These are phyloP conservation scores for Athalia rosae DNA, from an alignment of 2,888 invertebrate species.

Conservation along the genomic window DNA sequence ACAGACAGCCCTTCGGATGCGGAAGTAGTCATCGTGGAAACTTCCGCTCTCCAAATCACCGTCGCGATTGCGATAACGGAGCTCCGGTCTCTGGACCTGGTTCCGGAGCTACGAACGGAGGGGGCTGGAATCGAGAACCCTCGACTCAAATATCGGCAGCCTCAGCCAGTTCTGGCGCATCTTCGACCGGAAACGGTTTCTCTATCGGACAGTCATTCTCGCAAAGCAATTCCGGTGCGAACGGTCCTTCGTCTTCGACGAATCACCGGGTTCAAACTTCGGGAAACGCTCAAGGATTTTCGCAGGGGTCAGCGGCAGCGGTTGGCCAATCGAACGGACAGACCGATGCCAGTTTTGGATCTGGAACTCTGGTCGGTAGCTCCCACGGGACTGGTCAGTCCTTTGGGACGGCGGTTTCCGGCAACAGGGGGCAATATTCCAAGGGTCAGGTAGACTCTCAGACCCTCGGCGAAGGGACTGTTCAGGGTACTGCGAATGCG, in stretches of 20 bases:
- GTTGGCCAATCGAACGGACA: conserved; percentile 55
- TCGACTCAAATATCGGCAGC: conserved; percentile 55
- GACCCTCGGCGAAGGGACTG: conserved; percentile 52
- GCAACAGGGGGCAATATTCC: conserved; percentile 55
- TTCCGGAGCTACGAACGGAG: not conserved
- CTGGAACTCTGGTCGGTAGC: conserved; percentile 54
- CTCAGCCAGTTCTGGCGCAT: conserved; percentile 58
- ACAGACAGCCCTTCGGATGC: conserved; percentile 12
- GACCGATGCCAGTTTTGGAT: conserved; percentile 58
- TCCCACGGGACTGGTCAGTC: conserved; percentile 57
- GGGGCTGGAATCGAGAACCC: conserved; percentile 37
- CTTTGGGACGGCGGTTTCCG: conserved; percentile 55
- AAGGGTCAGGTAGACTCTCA: conserved; percentile 56
- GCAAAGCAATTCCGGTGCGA: conserved; percentile 55
- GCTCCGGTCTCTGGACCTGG: not conserved
- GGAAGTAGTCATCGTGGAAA: conserved; percentile 6
- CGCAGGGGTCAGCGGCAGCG: conserved; percentile 59
- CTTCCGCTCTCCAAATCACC: conserved; percentile 8
- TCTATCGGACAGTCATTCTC: conserved; percentile 59
- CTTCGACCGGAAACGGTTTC: conserved; percentile 57
- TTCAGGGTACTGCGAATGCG: conserved; percentile 58
- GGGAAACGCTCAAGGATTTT: conserved; percentile 59
- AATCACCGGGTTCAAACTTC: conserved; percentile 57
- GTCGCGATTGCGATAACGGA: conserved; percentile 43
- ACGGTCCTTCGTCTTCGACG: conserved; percentile 57